Conservation (phyloP, 1,140 invertebrate genomes). For the Campoletis sonorensis region DNA sequence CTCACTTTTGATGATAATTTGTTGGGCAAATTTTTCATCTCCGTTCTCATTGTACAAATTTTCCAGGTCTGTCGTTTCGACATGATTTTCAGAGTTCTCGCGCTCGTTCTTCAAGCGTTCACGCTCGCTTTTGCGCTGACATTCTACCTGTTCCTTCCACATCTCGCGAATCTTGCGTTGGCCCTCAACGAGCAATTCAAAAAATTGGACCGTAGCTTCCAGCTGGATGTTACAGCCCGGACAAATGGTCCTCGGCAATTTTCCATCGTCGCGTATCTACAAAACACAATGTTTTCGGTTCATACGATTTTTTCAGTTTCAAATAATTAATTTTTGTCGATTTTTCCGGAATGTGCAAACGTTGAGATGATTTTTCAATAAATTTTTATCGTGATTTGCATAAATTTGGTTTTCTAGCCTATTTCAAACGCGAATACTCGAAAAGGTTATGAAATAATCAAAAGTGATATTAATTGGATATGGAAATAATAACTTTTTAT, state of each 20-base stretch:
- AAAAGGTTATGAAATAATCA: too few species aligned
- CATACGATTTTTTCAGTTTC: slow-evolving; percentile 22
- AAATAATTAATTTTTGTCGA: slow-evolving; percentile 15
- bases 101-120: slow-evolving; percentile 61
- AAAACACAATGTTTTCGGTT: neutral
- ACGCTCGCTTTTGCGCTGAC: slow-evolving; percentile 62
- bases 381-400: too few species aligned
- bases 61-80: slow-evolving; percentile 54
- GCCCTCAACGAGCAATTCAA: slow-evolving; percentile 82
- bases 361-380: too few species aligned
- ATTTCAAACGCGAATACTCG: too few species aligned
- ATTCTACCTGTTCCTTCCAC: slow-evolving; percentile 74
- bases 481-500: too few species aligned
- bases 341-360: too few species aligned
- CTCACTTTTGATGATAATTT: slow-evolving; percentile 76
- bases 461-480: neutral
- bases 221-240: slow-evolving; percentile 85
- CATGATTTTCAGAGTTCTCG: slow-evolving; percentile 53
- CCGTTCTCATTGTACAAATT: slow-evolving; percentile 48
- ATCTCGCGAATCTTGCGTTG: slow-evolving; percentile 79
- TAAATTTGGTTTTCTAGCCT: too few species aligned
- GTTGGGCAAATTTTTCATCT: slow-evolving; percentile 72
- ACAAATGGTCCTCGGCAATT: slow-evolving; percentile 83
- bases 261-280: slow-evolving; percentile 78
- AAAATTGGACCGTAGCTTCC: slow-evolving; percentile 83